Evolutionary conservation across 1,140 invertebrate genomes (phyloP), one percentile per base, ranked within the genome.

Genomic region (Drosophila setifemur): DNA sequence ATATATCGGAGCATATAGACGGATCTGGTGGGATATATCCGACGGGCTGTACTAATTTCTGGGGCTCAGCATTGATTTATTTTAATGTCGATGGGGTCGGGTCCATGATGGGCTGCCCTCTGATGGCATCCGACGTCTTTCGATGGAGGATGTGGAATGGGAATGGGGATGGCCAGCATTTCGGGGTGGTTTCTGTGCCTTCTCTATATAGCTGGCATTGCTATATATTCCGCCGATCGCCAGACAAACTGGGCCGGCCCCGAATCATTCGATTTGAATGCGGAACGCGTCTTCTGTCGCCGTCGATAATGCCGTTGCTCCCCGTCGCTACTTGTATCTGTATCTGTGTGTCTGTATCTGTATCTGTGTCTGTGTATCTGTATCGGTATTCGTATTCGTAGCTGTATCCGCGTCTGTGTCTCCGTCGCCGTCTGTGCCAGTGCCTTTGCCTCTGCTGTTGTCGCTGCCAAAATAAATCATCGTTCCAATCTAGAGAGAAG

Each of bases 401-500:
- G 11, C 21, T 40, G 14, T 40, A 14, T 29, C 35, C 12, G 9
- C 33, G 33, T 40, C 43, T 47, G 14, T 12, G 44, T 50, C 18
- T 50, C 31, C 31, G 54, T 57, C 35, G 16, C 50, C 26, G 26
- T 43, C 42, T 28, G n/a, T n/a, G n/a, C n/a, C n/a, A n/a, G n/a
- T 12, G 48, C 45, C 58, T 40, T 52, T 52, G 26, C 47, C 60
- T 31, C 47, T 60, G 73, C 11, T 14, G 69, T 40, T 55, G 75
- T 47, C 52, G 73, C 79, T 57, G 79, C 79, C 79, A 83, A 83
- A 85, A 83, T 83, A 83, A 83, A 83, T 83, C 79, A 83, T 83
- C 74, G 76, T 85, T 85, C 55, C 69, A 78, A 73, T 69, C 75
- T 57, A 44, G 31, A 31, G 18, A 26, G 31, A 63, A 26, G 31